Conservation (phyloP, 2,888 invertebrate species). For the Mythimna ferrago region DNA sequence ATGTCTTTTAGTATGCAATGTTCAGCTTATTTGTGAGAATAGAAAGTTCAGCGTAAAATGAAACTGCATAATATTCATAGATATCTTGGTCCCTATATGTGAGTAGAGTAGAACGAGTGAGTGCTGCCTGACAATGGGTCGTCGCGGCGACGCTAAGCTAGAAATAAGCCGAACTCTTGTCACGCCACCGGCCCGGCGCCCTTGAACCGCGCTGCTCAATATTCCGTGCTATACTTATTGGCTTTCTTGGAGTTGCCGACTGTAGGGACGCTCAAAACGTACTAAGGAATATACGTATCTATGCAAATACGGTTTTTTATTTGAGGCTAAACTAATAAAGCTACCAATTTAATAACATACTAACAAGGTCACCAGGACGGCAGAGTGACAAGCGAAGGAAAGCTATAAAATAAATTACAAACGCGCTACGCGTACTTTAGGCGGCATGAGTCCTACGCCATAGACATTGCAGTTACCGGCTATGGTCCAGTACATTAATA, state of each 20-base stretch:
- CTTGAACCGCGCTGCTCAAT: conserved; percentile 49
- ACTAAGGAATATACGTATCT: conserved; percentile 47
- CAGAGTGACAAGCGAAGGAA: conserved; percentile 62
- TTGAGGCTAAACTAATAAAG: conserved; percentile 59
- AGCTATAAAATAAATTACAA: conserved; percentile 62
- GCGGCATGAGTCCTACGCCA: conserved; percentile 75
- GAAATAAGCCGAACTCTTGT: conserved; percentile 64
- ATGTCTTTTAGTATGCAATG: conserved; percentile 84
- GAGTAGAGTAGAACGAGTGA: conserved; percentile 71
- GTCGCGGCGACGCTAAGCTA: conserved; percentile 64
- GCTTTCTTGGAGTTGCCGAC: conserved; percentile 31
- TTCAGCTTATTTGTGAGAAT: conserved; percentile 56
- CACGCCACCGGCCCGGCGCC: conserved; percentile 63
- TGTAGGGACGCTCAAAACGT: conserved; percentile 45
- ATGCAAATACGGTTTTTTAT: conserved; percentile 39
- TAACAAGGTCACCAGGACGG: conserved; percentile 53
- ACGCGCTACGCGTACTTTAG: conserved; percentile 69
- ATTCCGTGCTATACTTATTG: conserved; percentile 40
- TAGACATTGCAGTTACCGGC: conserved; percentile 74
- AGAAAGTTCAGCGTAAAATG: conserved; percentile 64
- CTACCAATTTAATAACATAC: conserved; percentile 52
- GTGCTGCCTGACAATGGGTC: conserved; percentile 60
- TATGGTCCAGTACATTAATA: conserved; percentile 80
- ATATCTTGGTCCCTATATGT: conserved; percentile 81
- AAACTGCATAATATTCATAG: conserved; percentile 67